phyloP scores from a whole-genome alignment of 2,888 invertebrate species.

The Leucania comma region DNA sequence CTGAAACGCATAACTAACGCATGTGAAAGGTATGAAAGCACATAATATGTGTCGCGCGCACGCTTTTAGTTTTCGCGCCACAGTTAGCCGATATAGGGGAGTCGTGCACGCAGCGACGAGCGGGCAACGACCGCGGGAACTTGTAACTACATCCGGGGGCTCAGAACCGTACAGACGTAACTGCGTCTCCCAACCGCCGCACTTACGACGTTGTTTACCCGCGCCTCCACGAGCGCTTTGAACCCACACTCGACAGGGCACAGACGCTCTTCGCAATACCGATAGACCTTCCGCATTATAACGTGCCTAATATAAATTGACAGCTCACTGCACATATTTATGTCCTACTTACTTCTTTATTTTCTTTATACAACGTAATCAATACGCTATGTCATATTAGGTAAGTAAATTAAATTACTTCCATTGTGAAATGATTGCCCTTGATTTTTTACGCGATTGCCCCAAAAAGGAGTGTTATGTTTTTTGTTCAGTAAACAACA shows the following conservation, averaged over 20 bases:
- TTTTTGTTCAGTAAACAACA: constrained; percentile 32
- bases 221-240: constrained; percentile 79
- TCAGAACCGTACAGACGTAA: constrained; percentile 78
- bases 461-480: too few species aligned
- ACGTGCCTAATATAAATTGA: constrained; percentile 51
- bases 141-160: constrained; percentile 88
- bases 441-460: too few species aligned
- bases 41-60: constrained; percentile 66
- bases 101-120: constrained; percentile 80
- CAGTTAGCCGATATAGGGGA: constrained; percentile 86
- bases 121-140: constrained; percentile 90
- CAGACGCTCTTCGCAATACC: constrained; percentile 79
- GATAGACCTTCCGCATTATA: constrained; percentile 80
- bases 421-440: constrained; percentile 12
- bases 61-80: constrained; percentile 79
- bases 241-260: constrained; percentile 80
- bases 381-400: constrained; percentile 12
- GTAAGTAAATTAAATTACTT: constrained; percentile 13
- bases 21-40: constrained; percentile 54
- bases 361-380: neutral
- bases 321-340: constrained; percentile 21
- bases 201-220: constrained; percentile 72
- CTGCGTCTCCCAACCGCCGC: constrained; percentile 63
- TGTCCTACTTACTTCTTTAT: constrained; percentile 19
- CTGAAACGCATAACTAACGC: constrained; percentile 37